Evolutionary conservation across 1,140 invertebrate genomes (phyloP).

Genomic region (Notospermus geniculatus): DNA sequence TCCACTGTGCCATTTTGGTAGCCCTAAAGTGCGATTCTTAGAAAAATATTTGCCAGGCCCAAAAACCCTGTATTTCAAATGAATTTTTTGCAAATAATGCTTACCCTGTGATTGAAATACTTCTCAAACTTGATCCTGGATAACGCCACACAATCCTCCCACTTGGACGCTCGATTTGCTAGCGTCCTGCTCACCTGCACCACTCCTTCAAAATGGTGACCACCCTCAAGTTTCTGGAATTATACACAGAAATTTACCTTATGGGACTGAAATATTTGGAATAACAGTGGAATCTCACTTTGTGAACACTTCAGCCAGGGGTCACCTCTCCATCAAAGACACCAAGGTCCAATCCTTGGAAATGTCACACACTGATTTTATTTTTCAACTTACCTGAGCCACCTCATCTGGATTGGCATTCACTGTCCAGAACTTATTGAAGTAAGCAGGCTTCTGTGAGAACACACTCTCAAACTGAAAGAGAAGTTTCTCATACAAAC

Average conservation of each 20-base stretch:
- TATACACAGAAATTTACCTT: constrained; percentile 7
- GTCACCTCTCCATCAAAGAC: no score
- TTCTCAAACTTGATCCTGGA: constrained; percentile 56
- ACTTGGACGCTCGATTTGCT: constrained; percentile 30
- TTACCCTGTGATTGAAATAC: constrained; percentile 57
- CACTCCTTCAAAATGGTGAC: constrained; percentile 39
- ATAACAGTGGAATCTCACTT: no score
- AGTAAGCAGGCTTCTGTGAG: constrained; percentile 49
- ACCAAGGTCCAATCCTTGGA: no score
- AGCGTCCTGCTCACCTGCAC: constrained; percentile 41
- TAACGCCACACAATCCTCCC: constrained; percentile 47
- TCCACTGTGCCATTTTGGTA: no score
- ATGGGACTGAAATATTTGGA: no score
- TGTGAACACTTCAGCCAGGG: no score
- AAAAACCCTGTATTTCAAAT: background rate
- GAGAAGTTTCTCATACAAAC: no score
- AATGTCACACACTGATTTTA: no score
- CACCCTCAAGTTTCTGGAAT: constrained; percentile 35
- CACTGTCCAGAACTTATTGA: constrained; percentile 51
- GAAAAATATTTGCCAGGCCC: no score
- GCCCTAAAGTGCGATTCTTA: no score
- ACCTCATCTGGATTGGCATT: constrained; percentile 31
- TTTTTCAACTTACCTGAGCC: constrained; percentile 32
- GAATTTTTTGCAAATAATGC: background rate
- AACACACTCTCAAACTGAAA: constrained; percentile 55